These are phyloP conservation scores for Harpagoxenus sublaevis DNA, from an alignment of 2,888 invertebrate genomes.

Conservation along the genomic window DNA sequence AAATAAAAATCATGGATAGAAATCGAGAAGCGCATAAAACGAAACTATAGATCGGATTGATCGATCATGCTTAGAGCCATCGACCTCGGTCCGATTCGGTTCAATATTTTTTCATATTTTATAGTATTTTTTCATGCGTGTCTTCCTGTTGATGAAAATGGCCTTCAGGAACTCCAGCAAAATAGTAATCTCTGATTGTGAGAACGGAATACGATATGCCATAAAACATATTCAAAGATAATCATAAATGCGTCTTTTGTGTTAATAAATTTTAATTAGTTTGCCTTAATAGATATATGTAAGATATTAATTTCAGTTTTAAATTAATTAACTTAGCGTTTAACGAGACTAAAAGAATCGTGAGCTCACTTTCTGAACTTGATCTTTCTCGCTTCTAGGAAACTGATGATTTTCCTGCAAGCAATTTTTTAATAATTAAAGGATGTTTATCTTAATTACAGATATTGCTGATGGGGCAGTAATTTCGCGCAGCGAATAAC, in stretches of 20 bases:
- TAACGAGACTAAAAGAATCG: background rate
- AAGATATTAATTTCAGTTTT: conserved; percentile 1
- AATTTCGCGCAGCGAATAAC: background rate
- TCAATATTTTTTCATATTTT: conserved; percentile 55
- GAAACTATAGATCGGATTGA: conserved; percentile 28
- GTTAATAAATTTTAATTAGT: conserved; percentile 6
- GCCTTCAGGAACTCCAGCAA: conserved; percentile 30
- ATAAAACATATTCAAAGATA: background rate
- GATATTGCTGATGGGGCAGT: too few species aligned
- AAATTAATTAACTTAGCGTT: background rate
- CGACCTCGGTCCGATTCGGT: conserved; percentile 50
- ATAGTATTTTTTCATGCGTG: conserved; percentile 32
- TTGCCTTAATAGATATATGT: background rate
- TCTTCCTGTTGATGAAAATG: conserved; percentile 43
- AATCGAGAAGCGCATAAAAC: conserved; percentile 39
- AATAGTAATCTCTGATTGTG: background rate
- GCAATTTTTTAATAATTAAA: background rate
- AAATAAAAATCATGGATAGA: conserved; percentile 32
- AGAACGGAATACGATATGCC: conserved; percentile 2
- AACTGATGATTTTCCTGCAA: background rate
- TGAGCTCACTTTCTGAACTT: background rate
- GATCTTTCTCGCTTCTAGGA: background rate
- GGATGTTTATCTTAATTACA: background rate
- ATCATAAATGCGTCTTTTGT: background rate
- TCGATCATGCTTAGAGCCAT: conserved; percentile 23